Conservation (phyloP, 37 sponge, comb jelly and placozoan species). For the Spongilla lacustris region DNA sequence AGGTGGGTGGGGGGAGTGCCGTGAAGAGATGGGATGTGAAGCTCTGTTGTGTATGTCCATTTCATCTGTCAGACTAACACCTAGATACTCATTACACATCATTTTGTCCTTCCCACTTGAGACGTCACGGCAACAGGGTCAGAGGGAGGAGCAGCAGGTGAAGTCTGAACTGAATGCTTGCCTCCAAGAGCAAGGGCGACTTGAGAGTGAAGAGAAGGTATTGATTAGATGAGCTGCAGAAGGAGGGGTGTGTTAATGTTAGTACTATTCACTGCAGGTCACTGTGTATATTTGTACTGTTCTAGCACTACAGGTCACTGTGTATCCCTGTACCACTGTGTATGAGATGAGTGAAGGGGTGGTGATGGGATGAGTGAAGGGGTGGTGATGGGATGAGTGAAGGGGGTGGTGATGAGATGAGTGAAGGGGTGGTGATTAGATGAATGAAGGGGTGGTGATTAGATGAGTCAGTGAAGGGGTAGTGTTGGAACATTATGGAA, state of each 20-base stretch:
- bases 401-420: neutral
- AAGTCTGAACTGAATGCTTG: neutral
- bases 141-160: neutral
- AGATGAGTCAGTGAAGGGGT: too few species aligned
- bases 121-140: neutral
- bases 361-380: too few species aligned
- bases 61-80: neutral
- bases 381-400: constrained; percentile 8
- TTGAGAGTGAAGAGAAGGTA: constrained; percentile 30
- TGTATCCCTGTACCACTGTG: too few species aligned
- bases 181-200: constrained; percentile 12
- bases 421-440: neutral
- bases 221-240: too few species aligned
- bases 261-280: too few species aligned
- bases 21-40: neutral
- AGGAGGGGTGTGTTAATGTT: too few species aligned
- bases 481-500: too few species aligned
- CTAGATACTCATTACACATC: neutral
- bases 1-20: neutral
- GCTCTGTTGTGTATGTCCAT: neutral
- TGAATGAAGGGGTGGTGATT: neutral
- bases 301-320: too few species aligned
- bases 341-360: too few species aligned
- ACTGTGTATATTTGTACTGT: too few species aligned
- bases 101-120: neutral